Evolutionary conservation across 92 coral and sea anemone genomes (phyloP).

Genomic region (Galaxea fascicularis): DNA sequence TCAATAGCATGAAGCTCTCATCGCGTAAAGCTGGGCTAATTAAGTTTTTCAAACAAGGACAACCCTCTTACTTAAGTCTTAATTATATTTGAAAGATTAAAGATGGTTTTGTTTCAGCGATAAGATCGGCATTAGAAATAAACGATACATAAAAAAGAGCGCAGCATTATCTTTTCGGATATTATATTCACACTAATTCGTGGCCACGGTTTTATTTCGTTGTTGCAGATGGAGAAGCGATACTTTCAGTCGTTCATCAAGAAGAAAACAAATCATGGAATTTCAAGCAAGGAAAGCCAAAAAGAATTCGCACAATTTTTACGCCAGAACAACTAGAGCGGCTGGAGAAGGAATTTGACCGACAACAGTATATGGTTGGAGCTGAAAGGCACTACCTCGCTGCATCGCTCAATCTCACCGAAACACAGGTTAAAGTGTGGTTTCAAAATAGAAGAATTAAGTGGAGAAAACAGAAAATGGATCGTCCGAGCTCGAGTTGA

Average conservation of each 20-base stretch:
- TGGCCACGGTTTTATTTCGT: conserved; percentile 4
- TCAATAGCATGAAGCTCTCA: conserved; percentile 45
- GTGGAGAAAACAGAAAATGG: conserved; percentile 97
- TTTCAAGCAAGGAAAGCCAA: conserved; percentile 97
- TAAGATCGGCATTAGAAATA: conserved; percentile 9
- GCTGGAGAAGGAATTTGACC: conserved; percentile 92
- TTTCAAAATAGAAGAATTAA: conserved; percentile 97
- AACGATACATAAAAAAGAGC: not conserved
- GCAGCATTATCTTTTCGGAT: not conserved
- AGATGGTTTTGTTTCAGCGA: not conserved
- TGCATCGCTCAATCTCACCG: conserved; percentile 93
- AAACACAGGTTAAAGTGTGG: conserved; percentile 99
- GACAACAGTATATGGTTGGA: conserved; percentile 98
- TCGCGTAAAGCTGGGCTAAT: conserved; percentile 43
- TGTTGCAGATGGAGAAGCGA: conserved; percentile 71
- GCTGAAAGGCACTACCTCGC: conserved; percentile 96
- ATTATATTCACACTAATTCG: conserved; percentile 13
- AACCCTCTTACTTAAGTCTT: conserved; percentile 25
- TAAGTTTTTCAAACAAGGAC: conserved; percentile 33
- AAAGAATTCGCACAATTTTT: conserved; percentile 95
- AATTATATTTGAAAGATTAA: conserved; percentile 5
- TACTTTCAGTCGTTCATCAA: conserved; percentile 70
- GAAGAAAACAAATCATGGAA: conserved; percentile 90
- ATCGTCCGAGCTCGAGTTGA: conserved; percentile 67
- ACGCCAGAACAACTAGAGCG: conserved; percentile 98